Base-by-base conservation (phyloP, 1,140 invertebrate species). In the Pseudomyrmex dendroicus region DNA sequence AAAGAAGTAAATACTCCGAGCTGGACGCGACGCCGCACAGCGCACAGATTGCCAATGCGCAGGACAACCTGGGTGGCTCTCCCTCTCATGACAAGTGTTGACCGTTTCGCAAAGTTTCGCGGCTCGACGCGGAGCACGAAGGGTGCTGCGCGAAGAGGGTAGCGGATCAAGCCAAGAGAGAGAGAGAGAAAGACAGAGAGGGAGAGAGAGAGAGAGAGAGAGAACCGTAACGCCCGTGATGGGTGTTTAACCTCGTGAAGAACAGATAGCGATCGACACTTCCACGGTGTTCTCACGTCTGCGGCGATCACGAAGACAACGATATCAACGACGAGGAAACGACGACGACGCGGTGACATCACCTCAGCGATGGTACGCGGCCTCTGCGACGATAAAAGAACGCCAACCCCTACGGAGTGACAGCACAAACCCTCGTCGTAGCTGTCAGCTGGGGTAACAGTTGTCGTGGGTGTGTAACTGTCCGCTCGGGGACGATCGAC, bases 391-490 rank as follows among this genome's bases (percentile, higher is more conserved):
- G 63, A 70, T 83, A 86, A 46, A 76, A 46, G 7, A 44, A 46
- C 35, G 22, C 35, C 57, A 44, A 84, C 1, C 54, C 61, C 13
- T 44, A 35, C 3, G 48, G 50, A 50, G 46, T 17, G 48, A 61
- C 9, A 63, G n/a, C 35, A n/a, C 44, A 15, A n/a, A 62, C 25
- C 20, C 46, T 25, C 48, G 25, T 44, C 63, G 25, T 13, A n/a
- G 4, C 20, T 2, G 63, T 78, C 78, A 82, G 78, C 78, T 74
- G 78, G 57, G 54, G 22, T 61, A 80, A 76, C 77, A 68, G 10
- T 72, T 82, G 73, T 83, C 88, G 82, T 85, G 85, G 88, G 88
- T 89, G 89, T 87, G 83, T 86, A 89, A 89, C 73, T 22, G 83
- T 84, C 82, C 50, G 73, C 77, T 84, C 83, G 82, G 74, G 84